phyloP scores from a whole-genome alignment of 2,113 vertebrate species.

The Ochotona princeps region DNA sequence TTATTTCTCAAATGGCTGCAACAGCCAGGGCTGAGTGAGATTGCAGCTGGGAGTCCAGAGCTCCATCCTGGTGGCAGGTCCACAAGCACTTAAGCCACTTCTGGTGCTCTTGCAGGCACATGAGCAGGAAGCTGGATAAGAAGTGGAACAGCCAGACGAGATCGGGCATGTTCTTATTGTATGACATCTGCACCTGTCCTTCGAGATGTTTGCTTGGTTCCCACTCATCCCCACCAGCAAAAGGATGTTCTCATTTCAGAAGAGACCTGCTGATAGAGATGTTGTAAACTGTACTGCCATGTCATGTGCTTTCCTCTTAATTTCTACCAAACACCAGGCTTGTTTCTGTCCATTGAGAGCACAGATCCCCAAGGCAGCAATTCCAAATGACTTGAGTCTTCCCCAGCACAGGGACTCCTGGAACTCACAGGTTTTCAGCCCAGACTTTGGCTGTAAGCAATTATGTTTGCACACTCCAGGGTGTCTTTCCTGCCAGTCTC shows the following conservation, averaged over 20 bases:
- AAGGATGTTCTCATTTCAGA: background rate
- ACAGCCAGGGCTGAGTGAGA: too few relatives aligned
- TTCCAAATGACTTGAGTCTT: background rate
- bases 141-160: too few relatives aligned
- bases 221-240: background rate
- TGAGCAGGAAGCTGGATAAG: too few relatives aligned
- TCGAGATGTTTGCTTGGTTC: background rate
- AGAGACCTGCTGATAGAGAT: background rate
- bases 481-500: background rate
- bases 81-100: too few relatives aligned
- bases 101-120: too few relatives aligned
- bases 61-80: too few relatives aligned
- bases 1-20: too few relatives aligned
- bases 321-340: background rate
- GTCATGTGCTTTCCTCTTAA: background rate
- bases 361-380: background rate
- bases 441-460: constrained; percentile 15
- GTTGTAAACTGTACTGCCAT: background rate
- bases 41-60: too few relatives aligned
- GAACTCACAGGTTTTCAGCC: constrained; percentile 1
- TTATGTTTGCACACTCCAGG: background rate
- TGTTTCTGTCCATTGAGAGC: background rate
- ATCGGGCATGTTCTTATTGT: too few relatives aligned
- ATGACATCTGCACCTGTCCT: background rate
- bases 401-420: background rate